Conservation (phyloP, 2,888 invertebrate genomes). For the Scrobipalpa atriplicella region DNA sequence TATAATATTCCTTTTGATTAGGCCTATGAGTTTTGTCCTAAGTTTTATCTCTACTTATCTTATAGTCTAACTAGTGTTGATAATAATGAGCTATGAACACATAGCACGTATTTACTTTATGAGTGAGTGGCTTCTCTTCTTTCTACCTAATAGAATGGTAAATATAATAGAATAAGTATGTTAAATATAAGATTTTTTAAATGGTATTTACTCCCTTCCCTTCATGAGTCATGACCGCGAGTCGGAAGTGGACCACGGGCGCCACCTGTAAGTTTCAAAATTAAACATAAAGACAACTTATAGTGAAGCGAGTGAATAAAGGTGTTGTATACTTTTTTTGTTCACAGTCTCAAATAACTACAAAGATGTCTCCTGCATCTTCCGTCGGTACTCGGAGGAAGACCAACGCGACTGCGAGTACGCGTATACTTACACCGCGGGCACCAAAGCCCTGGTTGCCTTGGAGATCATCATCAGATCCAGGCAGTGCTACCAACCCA, state of each 20-base stretch:
- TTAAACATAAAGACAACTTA: not conserved
- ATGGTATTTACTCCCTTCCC: too few relatives aligned
- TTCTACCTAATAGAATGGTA: too few relatives aligned
- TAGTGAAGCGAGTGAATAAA: too few relatives aligned
- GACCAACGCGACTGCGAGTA: constrained; percentile 66
- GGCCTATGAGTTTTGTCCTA: too few relatives aligned
- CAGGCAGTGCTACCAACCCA: constrained; percentile 62
- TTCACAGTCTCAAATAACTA: constrained; percentile 46
- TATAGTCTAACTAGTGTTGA: too few relatives aligned
- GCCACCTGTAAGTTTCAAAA: not conserved
- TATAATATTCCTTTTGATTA: too few relatives aligned
- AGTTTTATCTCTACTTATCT: too few relatives aligned
- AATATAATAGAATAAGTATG: too few relatives aligned
- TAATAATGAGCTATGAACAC: constrained; percentile 4
- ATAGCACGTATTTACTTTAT: not conserved
- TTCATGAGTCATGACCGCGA: too few relatives aligned
- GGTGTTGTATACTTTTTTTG: too few relatives aligned
- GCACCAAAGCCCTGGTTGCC: constrained; percentile 51
- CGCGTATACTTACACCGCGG: constrained; percentile 65
- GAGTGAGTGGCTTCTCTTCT: not conserved
- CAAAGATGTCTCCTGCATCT: constrained; percentile 61
- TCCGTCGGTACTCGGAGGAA: constrained; percentile 52
- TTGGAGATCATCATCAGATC: constrained; percentile 66
- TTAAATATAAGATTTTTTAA: too few relatives aligned
- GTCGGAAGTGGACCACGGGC: too few relatives aligned